Conservation (phyloP, 1,140 invertebrate species). For the Drosophila chauvacae region DNA sequence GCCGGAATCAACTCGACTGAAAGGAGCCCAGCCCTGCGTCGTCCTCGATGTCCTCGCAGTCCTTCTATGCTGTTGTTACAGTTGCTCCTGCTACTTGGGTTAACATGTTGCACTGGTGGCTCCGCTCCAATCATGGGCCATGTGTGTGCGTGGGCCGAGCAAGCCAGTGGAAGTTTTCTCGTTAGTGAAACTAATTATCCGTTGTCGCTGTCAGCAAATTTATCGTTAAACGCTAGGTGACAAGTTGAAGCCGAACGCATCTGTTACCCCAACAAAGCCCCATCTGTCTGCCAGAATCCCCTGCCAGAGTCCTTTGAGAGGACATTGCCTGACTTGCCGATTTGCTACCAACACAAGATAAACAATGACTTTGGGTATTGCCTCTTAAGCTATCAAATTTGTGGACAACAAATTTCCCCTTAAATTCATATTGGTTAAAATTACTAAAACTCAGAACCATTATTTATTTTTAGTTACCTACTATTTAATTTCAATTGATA, state of each 20-base stretch:
- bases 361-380: slow-evolving; percentile 39
- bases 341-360: slow-evolving; percentile 33
- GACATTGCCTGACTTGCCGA: slow-evolving; percentile 29
- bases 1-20: slow-evolving; percentile 14
- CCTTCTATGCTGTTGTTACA: slow-evolving; percentile 21
- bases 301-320: slow-evolving; percentile 30
- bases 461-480: not conserved
- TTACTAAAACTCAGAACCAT: not conserved
- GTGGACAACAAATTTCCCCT: too few relatives aligned
- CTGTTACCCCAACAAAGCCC: slow-evolving; percentile 30
- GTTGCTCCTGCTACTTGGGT: slow-evolving; percentile 64
- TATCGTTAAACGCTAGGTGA: slow-evolving; percentile 81
- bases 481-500: not conserved
- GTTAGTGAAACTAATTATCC: slow-evolving; percentile 83
- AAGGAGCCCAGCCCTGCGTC: slow-evolving; percentile 36
- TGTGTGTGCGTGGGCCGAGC: slow-evolving; percentile 38
- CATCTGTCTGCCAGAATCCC: slow-evolving; percentile 12
- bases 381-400: slow-evolving; percentile 17
- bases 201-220: slow-evolving; percentile 82
- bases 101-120: slow-evolving; percentile 74
- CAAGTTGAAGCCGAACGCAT: slow-evolving; percentile 59
- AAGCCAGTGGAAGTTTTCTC: slow-evolving; percentile 77
- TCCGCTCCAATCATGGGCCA: slow-evolving; percentile 53
- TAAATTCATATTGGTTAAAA: not conserved
- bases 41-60: slow-evolving; percentile 25